These are phyloP conservation scores for Agonum fuliginosum DNA, from an alignment of 2,888 invertebrate species.

Conservation along the genomic window DNA sequence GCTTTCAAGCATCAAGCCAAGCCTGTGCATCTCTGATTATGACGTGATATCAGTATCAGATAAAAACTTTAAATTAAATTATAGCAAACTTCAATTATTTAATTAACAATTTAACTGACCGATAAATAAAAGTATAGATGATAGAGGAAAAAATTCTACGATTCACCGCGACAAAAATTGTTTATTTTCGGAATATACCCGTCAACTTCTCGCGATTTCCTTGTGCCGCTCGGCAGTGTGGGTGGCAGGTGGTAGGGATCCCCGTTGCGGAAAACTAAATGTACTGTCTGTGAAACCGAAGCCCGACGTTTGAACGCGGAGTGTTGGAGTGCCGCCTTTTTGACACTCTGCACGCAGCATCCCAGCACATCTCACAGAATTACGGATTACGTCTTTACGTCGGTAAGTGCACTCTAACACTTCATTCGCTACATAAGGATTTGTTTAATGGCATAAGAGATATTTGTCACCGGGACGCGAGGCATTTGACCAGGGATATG, in stretches of 20 bases:
- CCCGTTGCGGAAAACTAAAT: slow-evolving; percentile 62
- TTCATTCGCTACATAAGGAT: slow-evolving; percentile 39
- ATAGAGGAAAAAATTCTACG: not conserved
- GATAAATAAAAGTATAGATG: too few relatives aligned
- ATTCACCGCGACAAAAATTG: not conserved
- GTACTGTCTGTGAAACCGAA: slow-evolving; percentile 62
- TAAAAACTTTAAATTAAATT: too few relatives aligned
- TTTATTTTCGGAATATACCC: not conserved
- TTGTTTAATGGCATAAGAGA: slow-evolving; percentile 28
- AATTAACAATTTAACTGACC: too few relatives aligned
- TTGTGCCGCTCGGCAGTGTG: slow-evolving; percentile 59
- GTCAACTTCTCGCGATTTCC: not conserved
- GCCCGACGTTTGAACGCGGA: slow-evolving; percentile 51
- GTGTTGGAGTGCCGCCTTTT: slow-evolving; percentile 59
- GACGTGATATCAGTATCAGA: too few relatives aligned
- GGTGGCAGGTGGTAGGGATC: slow-evolving; percentile 40
- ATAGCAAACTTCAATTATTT: too few relatives aligned
- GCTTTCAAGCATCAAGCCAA: too few relatives aligned
- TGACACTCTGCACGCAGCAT: slow-evolving; percentile 50
- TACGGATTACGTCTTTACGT: slow-evolving; percentile 12
- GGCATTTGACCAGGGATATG: too few relatives aligned
- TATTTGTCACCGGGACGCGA: too few relatives aligned
- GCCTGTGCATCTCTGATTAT: too few relatives aligned
- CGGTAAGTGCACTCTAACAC: slow-evolving; percentile 42
- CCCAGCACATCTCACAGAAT: slow-evolving; percentile 61